Evolutionary conservation across 2,888 invertebrate species (phyloP), one percentile per base, ranked within the genome.

Genomic region (Eupeodes latifasciatus): DNA sequence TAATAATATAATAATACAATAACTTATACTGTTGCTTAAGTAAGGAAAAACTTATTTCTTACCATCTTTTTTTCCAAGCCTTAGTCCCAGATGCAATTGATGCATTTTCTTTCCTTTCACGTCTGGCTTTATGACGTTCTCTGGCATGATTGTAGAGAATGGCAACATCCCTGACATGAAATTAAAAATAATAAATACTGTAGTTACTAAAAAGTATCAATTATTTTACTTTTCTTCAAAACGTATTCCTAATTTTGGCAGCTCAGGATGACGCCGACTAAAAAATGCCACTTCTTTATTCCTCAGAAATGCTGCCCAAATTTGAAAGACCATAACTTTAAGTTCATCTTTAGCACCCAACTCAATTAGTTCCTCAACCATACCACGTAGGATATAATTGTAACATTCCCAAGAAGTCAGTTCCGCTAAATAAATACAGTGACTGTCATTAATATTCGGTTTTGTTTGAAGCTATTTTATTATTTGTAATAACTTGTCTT

Each of bases 351-450:
- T 94, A 0, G 96, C 96, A n/a, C 97, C 97, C 11, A 96, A 94
- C 12, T 94, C 92, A 0, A 96, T 93, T 4, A 97, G 91, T 91
- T 97, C 96, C 84, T 97, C 95, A 0, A 96, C 95, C 72, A 96
- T 92, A 1, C 96, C 96, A 1, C 94, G 94, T 49, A 97, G 93
- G 57, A 96, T 95, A 90, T 96, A 96, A 93, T 97, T 97, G 91
- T 95, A 96, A 75, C 95, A 95, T 92, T 97, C 97, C 97, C 97
- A 97, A 44, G 96, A 96, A 62, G 97, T 96, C 92, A 95, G 90
- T 81, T 94, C 91, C 27, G 78, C 92, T 92, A 62, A 34, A 55
- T n/a, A 57, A 11, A n/a, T n/a, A n/a, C n/a, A n/a, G n/a, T n/a
- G n/a, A n/a, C n/a, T n/a, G n/a, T n/a, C n/a, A n/a, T n/a, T n/a